Conservation (phyloP, 1,140 invertebrate genomes). For the Drosophila kurseongensis region DNA sequence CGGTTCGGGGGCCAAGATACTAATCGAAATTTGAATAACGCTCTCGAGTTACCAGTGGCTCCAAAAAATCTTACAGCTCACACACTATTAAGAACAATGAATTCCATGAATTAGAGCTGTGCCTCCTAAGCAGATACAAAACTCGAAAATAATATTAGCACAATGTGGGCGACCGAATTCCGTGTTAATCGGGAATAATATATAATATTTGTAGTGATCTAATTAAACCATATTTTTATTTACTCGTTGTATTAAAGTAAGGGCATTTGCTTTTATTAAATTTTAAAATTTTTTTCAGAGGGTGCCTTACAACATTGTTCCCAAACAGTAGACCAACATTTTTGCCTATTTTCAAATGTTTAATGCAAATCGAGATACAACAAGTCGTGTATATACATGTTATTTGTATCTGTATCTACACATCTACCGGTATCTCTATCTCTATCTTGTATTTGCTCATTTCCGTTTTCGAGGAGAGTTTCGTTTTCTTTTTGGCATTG, state of each 20-base stretch:
- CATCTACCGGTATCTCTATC: slow-evolving; percentile 18
- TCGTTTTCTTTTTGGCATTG: slow-evolving; percentile 51
- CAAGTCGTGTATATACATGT: slow-evolving; percentile 5
- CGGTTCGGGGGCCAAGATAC: slow-evolving; percentile 54
- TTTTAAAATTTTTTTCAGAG: background rate
- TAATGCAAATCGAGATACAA: slow-evolving; percentile 11
- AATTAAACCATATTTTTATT: no score
- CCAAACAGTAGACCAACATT: no score
- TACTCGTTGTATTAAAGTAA: no score
- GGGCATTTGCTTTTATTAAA: no score
- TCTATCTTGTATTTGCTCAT: slow-evolving; percentile 46
- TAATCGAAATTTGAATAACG: slow-evolving; percentile 79
- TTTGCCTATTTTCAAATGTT: slow-evolving; percentile 26
- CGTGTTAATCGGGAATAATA: background rate
- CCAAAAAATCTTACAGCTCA: slow-evolving; percentile 40
- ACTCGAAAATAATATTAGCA: slow-evolving; percentile 19
- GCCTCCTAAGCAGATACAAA: slow-evolving; percentile 10
- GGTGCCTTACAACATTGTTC: background rate
- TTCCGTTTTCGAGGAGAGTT: slow-evolving; percentile 51
- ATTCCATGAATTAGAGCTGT: slow-evolving; percentile 36
- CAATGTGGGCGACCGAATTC: background rate
- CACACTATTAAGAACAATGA: slow-evolving; percentile 41
- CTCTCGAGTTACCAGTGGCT: slow-evolving; percentile 24
- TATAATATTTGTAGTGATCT: background rate
- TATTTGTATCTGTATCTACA: slow-evolving; percentile 15